Evolutionary conservation across 2,113 vertebrate genomes (phyloP).

Genomic region (Uria aalge): DNA sequence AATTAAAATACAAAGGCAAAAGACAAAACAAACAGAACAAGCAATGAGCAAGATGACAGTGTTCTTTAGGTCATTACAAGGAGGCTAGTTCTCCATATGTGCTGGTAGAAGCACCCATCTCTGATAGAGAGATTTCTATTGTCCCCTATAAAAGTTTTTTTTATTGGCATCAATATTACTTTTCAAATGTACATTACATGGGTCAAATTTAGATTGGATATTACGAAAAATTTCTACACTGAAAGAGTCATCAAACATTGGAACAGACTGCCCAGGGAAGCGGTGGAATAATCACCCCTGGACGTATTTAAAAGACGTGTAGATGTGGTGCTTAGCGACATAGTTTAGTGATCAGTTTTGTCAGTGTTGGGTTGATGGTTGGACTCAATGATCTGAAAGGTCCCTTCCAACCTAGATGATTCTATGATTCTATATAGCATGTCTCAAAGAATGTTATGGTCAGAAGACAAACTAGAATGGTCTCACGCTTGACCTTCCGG

Average conservation of each 20-base stretch:
- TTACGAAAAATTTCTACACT: not conserved
- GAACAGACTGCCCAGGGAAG: not conserved
- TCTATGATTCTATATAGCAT: not conserved
- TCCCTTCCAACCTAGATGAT: not conserved
- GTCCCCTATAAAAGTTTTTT: not conserved
- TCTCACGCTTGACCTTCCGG: not conserved
- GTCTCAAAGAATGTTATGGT: not conserved
- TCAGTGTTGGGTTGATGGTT: not conserved
- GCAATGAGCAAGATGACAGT: not conserved
- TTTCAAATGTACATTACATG: not conserved
- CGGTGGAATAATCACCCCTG: not conserved
- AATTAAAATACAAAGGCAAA: conserved; percentile 49
- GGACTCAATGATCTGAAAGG: not conserved
- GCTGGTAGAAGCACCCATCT: not conserved
- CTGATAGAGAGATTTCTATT: not conserved
- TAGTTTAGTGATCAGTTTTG: not conserved
- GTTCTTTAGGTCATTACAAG: not conserved
- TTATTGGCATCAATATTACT: not conserved
- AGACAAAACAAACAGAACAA: conserved; percentile 17
- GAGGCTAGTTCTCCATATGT: not conserved
- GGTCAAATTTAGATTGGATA: not conserved
- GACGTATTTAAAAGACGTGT: not conserved
- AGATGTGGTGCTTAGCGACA: not conserved
- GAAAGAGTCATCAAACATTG: not conserved
- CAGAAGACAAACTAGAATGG: not conserved